Base-by-base conservation (phyloP, 2,113 vertebrate genomes). In the Ardeotis arabs region DNA sequence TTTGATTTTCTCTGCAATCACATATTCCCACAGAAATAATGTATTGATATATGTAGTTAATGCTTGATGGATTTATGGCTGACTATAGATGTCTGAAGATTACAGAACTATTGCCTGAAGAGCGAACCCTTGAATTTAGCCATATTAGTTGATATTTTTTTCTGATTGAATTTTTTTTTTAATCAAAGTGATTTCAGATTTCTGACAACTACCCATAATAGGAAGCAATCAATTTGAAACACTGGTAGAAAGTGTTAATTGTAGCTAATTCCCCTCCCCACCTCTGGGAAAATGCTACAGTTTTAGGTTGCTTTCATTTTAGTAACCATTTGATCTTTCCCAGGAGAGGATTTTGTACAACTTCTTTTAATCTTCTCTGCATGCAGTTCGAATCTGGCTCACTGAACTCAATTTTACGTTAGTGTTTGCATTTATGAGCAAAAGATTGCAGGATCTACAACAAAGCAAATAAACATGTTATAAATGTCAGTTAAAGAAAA, bases 281-380 rank as follows among this genome's bases (percentile, higher is more conserved):
- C 81, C 33, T 62, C 19, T 16, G 67, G 92, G 77, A 95, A 96
- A 95, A 86, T 3, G 7, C 67, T 93, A 63, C 62, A 81, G 82
- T 95, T 96, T 97, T 93, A 93, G 89, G 72, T 74, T 88, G 79
- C 85, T 96, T 97, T 97, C 84, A 94, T 96, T 96, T 96, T 90
- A 94, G 93, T 90, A 92, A 95, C 80, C 53, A 96, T 97, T 97
- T 97, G 94, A 97, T 97, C 93, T 95, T 93, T 97, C 97, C 96
- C 95, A 95, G 77, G 94, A 95, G 96, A 97, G 80, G 81, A 91
- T 93, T 95, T 67, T 70, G 60, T 89, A 80, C 92, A 72, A 84
- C 94, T 97, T 96, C 96, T 97, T 97, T 97, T 97, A 86, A 97
- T 97, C 97, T 96, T 96, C 94, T 89, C 96, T 82, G 63, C 87